Conservation (phyloP, 2,888 invertebrate species). For the Volucella inanis region DNA sequence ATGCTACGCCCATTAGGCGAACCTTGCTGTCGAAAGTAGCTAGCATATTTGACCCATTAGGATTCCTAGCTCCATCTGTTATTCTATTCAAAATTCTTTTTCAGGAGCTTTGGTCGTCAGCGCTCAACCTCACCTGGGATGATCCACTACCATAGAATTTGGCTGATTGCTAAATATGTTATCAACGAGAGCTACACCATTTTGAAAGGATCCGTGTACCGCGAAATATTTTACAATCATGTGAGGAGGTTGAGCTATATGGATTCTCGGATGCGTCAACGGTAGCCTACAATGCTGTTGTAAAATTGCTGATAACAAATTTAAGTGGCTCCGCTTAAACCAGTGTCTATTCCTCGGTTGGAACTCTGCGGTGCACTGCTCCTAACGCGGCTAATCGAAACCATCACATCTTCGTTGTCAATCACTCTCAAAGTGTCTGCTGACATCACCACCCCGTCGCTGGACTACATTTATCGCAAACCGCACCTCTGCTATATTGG, state of each 20-base stretch:
- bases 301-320: neutral
- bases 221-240: neutral
- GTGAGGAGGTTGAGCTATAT: constrained; percentile 3
- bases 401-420: too few relatives aligned
- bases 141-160: constrained; percentile 41
- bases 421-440: too few relatives aligned
- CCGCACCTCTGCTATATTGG: too few relatives aligned
- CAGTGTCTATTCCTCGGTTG: constrained; percentile 36
- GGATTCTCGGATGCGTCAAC: constrained; percentile 35
- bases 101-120: constrained; percentile 55
- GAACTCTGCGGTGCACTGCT: constrained; percentile 37
- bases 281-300: constrained; percentile 14
- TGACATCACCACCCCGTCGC: too few relatives aligned
- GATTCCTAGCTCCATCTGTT: constrained; percentile 59
- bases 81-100: constrained; percentile 62
- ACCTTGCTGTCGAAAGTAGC: too few relatives aligned
- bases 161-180: constrained; percentile 1
- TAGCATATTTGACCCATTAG: constrained; percentile 60
- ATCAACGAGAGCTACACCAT: constrained; percentile 1
- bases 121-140: constrained; percentile 49
- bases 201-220: constrained; percentile 19
- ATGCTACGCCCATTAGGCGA: too few relatives aligned
- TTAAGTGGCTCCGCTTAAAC: constrained; percentile 24
- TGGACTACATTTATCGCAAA: too few relatives aligned
- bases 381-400: too few relatives aligned